Base-by-base conservation (phyloP, 2,888 invertebrate genomes). In the Marasmarcha lunaedactyla region DNA sequence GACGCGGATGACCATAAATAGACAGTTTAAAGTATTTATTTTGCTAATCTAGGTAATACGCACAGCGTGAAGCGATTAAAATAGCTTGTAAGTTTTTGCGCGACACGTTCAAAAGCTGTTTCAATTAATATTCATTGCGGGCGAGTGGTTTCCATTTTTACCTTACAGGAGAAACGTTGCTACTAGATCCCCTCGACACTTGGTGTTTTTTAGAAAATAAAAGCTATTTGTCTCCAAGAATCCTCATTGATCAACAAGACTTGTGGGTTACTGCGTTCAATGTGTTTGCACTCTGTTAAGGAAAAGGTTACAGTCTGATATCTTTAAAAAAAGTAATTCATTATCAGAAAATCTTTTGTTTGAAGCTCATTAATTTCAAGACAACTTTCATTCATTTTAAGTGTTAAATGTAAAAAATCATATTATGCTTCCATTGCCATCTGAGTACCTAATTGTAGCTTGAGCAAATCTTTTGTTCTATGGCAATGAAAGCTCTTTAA, bases 181-280 rank as follows among this genome's bases (percentile, higher is more conserved):
- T 46, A 57, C 56, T 49, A 46, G 45, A 57, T n/a, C n/a, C 55
- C 50, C 44, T 47, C 48, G 46, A 51, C 59, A 54, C 52, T 51
- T 46, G 50, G 64, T 57, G 60, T 72, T 72, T 74, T 68, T 65
- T 60, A 57, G 54, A 51, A 50, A 55, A 52, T 56, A 54, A 55
- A 44, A 60, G 65, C 68, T 63, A 74, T 74, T 74, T 72, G 70
- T 73, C 71, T 60, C 61, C 50, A 59, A 58, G 55, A 55, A 57
- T 53, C 51, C 38, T 55, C 65, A 69, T 74, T 69, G 64, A 62
- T 74, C 69, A 67, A 52, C 46, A 41, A 50, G 44, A 41, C 48
- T 45, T 42, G 48, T 49, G 50, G 49, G 58, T 51, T 49, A 43
- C 57, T 54, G 46, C 57, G 49, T 50, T 44, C 47, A 48, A 47